A percentile compares a stretch with the other conserved stretches of the same genome.
Evolutionary conservation across 2,888 invertebrate species (phyloP).

Genomic region (Alentia gelatinosa): DNA sequence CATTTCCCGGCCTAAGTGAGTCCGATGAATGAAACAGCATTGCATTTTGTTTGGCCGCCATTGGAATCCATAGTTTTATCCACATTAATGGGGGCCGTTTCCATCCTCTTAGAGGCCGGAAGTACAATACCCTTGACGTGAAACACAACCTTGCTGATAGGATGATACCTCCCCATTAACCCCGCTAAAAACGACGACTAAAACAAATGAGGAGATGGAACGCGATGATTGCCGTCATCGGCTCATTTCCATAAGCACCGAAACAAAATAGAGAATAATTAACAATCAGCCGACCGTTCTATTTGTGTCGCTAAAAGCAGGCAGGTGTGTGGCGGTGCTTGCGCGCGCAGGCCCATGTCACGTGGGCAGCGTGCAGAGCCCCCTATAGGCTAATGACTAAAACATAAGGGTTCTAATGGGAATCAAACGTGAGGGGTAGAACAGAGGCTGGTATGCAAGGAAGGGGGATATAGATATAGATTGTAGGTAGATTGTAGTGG

Average conservation of each 20-base stretch:
- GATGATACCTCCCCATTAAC: conserved; percentile 32
- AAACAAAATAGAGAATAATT: conserved; percentile 17
- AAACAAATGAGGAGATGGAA: conserved; percentile 27
- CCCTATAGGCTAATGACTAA: conserved; percentile 2
- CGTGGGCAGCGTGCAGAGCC: not conserved
- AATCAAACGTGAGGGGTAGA: not conserved
- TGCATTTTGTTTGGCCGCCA: not conserved
- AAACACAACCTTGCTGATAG: not conserved
- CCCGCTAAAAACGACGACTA: not conserved
- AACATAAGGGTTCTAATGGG: conserved; percentile 36
- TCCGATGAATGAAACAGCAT: not conserved
- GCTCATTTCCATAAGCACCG: conserved; percentile 35
- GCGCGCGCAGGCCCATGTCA: not conserved
- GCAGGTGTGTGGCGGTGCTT: conserved; percentile 12
- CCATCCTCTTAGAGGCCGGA: not conserved
- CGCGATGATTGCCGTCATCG: conserved; percentile 1
- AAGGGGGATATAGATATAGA: not conserved
- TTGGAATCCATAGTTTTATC: not conserved
- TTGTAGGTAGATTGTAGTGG: not conserved
- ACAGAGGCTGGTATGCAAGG: not conserved
- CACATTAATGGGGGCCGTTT: not conserved
- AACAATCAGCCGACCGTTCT: conserved; percentile 2
- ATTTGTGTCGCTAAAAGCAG: conserved; percentile 27
- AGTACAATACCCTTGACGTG: not conserved
- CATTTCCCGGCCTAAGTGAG: not conserved